Evolutionary conservation across 2,113 vertebrate genomes (phyloP).

Genomic region (Aleadryas rufinucha): DNA sequence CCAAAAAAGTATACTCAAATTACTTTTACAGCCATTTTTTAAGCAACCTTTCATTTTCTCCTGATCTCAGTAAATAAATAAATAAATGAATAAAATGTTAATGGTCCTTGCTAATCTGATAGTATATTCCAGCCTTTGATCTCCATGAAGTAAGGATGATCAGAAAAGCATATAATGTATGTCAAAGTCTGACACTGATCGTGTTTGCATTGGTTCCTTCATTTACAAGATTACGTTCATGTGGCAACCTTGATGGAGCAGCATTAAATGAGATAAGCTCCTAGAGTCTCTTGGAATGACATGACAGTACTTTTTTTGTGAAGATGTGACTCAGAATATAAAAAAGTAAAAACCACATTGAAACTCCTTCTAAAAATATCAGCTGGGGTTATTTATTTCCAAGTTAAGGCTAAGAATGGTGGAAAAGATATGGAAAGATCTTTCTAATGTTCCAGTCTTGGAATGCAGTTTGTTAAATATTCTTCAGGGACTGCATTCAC

Average conservation of each 20-base stretch:
- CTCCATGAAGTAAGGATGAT: neutral
- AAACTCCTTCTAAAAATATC: neutral
- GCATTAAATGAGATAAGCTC: constrained; percentile 29
- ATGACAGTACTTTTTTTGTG: neutral
- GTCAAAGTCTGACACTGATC: constrained; percentile 24
- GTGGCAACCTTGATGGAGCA: constrained; percentile 18
- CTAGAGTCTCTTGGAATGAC: neutral
- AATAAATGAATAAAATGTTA: neutral
- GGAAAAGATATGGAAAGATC: neutral
- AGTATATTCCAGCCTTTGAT: constrained; percentile 15
- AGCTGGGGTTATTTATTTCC: neutral
- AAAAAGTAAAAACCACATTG: neutral
- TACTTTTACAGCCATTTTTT: neutral
- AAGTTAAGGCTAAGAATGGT: neutral
- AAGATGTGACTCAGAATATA: neutral
- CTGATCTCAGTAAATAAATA: neutral
- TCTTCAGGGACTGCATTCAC: neutral
- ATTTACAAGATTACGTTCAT: constrained; percentile 21
- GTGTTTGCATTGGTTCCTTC: neutral
- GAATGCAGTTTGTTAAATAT: neutral
- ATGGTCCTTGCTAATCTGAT: neutral
- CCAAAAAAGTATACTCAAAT: neutral
- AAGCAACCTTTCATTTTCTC: neutral
- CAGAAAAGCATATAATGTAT: constrained; percentile 1
- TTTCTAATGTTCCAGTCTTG: neutral